Conservation (phyloP, 2,797 vertebrate genomes). For the Manis pentadactyla region DNA sequence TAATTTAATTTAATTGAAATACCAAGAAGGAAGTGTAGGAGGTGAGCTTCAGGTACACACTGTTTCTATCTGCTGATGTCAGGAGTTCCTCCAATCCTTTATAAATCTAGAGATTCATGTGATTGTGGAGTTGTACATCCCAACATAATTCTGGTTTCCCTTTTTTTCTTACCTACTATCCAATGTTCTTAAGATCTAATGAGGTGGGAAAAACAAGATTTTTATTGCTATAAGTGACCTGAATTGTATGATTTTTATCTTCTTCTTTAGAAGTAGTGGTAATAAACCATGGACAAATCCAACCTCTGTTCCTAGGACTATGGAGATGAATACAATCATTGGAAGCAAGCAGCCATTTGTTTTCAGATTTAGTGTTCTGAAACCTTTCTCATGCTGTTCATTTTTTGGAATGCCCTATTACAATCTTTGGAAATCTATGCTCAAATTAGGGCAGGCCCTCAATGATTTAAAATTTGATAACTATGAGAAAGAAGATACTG, state of each 20-base stretch:
- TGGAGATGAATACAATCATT: conserved; percentile 5
- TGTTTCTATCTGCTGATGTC: background rate
- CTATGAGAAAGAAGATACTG: background rate
- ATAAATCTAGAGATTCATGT: background rate
- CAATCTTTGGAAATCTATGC: background rate
- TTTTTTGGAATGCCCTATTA: background rate
- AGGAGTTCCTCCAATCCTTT: background rate
- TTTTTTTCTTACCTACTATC: background rate
- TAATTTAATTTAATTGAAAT: background rate
- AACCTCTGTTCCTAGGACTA: background rate
- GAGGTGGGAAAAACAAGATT: background rate
- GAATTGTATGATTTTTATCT: background rate
- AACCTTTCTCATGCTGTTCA: background rate
- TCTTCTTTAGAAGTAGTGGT: background rate
- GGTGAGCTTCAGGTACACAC: background rate
- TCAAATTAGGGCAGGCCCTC: background rate
- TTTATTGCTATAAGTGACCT: background rate
- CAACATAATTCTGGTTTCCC: background rate
- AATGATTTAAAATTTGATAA: conserved; percentile 8
- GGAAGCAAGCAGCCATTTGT: background rate
- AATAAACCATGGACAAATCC: background rate
- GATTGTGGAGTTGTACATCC: background rate
- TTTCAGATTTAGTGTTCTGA: background rate
- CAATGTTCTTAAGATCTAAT: background rate
- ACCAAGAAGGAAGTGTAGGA: background rate